A percentile compares a stretch with the other conserved stretches of the same genome.
Evolutionary conservation across 2,797 vertebrate genomes (phyloP).

Genomic region (Gorsachius magnificus): DNA sequence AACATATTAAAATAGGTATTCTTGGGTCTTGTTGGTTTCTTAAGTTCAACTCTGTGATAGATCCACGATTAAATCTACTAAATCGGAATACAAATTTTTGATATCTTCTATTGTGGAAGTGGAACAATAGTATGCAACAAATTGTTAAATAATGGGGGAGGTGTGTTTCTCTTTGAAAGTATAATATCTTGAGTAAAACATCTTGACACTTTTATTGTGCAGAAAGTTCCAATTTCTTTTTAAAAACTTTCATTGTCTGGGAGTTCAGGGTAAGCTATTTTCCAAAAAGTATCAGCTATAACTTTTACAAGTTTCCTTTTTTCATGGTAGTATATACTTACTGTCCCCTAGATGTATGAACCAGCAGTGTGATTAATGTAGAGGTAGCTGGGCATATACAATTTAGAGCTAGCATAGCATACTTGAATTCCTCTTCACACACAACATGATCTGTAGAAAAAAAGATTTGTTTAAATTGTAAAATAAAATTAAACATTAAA

Average conservation of each 20-base stretch:
- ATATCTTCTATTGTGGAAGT: neutral
- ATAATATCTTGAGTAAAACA: neutral
- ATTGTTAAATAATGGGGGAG: neutral
- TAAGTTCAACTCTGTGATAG: neutral
- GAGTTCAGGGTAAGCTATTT: neutral
- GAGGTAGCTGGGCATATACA: slow-evolving; percentile 98
- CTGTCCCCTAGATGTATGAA: slow-evolving; percentile 99
- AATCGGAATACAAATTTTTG: neutral
- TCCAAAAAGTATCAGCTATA: neutral
- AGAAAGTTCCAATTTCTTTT: neutral
- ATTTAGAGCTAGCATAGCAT: slow-evolving; percentile 97
- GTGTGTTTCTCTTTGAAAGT: neutral
- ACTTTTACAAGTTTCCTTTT: neutral
- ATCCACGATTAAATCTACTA: neutral
- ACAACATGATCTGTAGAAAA: slow-evolving; percentile 91
- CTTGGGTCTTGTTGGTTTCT: neutral
- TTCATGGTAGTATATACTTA: slow-evolving; percentile 79
- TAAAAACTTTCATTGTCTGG: neutral
- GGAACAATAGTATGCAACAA: neutral
- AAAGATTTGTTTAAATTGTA: neutral
- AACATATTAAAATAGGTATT: neutral
- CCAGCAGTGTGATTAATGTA: slow-evolving; percentile 94
- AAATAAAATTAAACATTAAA: neutral
- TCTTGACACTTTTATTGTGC: neutral
- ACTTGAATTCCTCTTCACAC: slow-evolving; percentile 99